A percentile compares a stretch with the other conserved stretches of the same genome.
phyloP scores from a whole-genome alignment of 2,797 vertebrate genomes.

The Macroramphosus scolopax region DNA sequence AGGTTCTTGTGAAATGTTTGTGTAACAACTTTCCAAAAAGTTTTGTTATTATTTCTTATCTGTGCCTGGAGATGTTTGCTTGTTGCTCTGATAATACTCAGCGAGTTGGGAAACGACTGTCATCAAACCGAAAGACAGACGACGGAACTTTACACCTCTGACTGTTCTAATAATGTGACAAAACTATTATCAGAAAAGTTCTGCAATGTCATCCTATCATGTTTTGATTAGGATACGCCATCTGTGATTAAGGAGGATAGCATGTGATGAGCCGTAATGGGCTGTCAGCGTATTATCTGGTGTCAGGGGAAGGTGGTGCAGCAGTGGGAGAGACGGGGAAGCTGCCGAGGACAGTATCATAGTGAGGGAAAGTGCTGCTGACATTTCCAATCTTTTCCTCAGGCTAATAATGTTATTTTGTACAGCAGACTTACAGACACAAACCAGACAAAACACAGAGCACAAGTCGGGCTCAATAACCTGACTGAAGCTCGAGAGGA shows the following conservation, averaged over 20 bases:
- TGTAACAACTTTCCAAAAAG: background rate
- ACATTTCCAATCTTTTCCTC: conserved; percentile 34
- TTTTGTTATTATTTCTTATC: conserved; percentile 1
- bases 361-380: conserved; percentile 29
- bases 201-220: conserved; percentile 36
- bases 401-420: conserved; percentile 30
- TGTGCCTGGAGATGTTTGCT: conserved; percentile 6
- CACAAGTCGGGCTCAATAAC: conserved; percentile 20
- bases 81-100: conserved; percentile 15
- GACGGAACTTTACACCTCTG: conserved; percentile 17
- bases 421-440: conserved; percentile 31
- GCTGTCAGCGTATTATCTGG: conserved; percentile 61
- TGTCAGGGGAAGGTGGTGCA: conserved; percentile 48
- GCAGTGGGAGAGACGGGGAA: conserved; percentile 21
- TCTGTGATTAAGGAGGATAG: conserved; percentile 52
- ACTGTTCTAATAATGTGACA: conserved; percentile 53
- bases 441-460: conserved; percentile 25
- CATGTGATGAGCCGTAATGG: conserved; percentile 62
- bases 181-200: conserved; percentile 24
- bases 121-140: conserved; percentile 21
- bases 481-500: conserved; percentile 10
- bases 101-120: conserved; percentile 24
- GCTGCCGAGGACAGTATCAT: conserved; percentile 16
- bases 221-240: conserved; percentile 45
- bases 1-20: background rate